Conservation (phyloP, 2,888 invertebrate genomes). For the Halictus quadricinctus region DNA sequence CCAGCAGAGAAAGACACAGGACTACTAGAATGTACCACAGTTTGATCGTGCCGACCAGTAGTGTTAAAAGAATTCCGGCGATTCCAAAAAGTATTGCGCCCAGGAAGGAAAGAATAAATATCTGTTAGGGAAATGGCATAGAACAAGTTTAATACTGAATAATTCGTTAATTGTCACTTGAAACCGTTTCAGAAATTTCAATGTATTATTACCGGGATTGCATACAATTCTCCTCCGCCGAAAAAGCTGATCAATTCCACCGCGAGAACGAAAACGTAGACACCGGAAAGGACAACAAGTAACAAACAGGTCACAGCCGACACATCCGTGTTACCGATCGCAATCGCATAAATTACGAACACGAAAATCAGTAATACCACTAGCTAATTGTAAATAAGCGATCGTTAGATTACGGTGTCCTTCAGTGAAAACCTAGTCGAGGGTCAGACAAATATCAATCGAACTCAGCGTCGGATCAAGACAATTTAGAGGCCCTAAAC, state of each 20-base stretch:
- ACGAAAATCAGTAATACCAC: slow-evolving; percentile 66
- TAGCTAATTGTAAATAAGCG: slow-evolving; percentile 28
- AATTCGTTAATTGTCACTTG: not conserved
- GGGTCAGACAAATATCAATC: not conserved
- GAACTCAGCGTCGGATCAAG: not conserved
- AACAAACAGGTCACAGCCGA: slow-evolving; percentile 64
- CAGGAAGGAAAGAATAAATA: slow-evolving; percentile 72
- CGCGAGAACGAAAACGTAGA: slow-evolving; percentile 72
- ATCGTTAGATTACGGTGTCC: not conserved
- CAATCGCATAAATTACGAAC: slow-evolving; percentile 67
- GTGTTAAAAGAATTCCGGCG: slow-evolving; percentile 61
- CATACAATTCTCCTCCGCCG: slow-evolving; percentile 55
- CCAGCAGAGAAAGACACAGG: slow-evolving; percentile 65
- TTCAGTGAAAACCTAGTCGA: not conserved
- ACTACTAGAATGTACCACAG: slow-evolving; percentile 59
- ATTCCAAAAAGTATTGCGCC: slow-evolving; percentile 71
- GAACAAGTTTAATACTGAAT: not conserved
- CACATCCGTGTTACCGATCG: slow-evolving; percentile 45
- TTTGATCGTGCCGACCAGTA: not conserved
- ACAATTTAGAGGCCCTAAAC: too few species aligned
- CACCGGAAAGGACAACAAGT: slow-evolving; percentile 65
- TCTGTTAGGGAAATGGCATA: slow-evolving; percentile 59
- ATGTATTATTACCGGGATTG: slow-evolving; percentile 66
- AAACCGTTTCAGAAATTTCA: not conserved
- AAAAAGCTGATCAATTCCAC: slow-evolving; percentile 74